Percentiles rank a stretch among this genome's conserved stretches.
Conservation (phyloP, 2,888 invertebrate genomes). For the Pterobdella sp. region DNA sequence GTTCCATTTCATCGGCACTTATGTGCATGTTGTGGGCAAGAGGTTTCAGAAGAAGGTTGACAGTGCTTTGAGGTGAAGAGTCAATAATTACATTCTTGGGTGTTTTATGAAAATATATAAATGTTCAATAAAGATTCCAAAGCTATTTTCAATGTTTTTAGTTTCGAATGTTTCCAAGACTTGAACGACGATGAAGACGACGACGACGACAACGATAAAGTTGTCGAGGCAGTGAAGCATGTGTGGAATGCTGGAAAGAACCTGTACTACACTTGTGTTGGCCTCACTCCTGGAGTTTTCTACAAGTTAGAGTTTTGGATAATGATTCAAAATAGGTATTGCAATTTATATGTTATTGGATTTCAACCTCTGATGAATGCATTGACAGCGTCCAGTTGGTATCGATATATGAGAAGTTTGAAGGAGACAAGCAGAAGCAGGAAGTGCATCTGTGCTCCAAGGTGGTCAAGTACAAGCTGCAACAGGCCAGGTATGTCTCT, state of each 20-base stretch:
- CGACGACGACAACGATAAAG: slow-evolving; percentile 42
- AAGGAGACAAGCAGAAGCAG: slow-evolving; percentile 30
- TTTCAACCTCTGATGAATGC: neutral
- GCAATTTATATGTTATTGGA: too few species aligned
- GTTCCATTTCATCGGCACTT: slow-evolving; percentile 44
- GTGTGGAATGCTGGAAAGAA: slow-evolving; percentile 46
- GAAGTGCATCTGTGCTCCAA: slow-evolving; percentile 48
- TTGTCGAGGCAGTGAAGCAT: slow-evolving; percentile 46
- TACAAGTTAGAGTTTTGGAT: slow-evolving; percentile 43
- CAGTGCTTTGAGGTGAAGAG: slow-evolving; percentile 47
- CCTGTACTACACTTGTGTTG: slow-evolving; percentile 43
- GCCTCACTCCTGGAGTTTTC: slow-evolving; percentile 45
- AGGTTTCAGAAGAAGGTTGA: slow-evolving; percentile 44
- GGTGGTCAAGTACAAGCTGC: slow-evolving; percentile 42
- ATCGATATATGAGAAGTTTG: slow-evolving; percentile 37
- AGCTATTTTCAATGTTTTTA: slow-evolving; percentile 32
- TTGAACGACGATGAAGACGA: slow-evolving; percentile 43
- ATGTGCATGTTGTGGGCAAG: slow-evolving; percentile 47
- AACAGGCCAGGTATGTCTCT: neutral
- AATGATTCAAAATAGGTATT: too few species aligned
- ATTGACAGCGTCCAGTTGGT: slow-evolving; percentile 46
- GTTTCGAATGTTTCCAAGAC: slow-evolving; percentile 48
- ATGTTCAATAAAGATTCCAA: neutral
- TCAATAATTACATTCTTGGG: neutral
- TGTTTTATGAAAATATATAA: neutral